Conservation (phyloP, 2,113 vertebrate species). For the Struthidea cinerea region DNA sequence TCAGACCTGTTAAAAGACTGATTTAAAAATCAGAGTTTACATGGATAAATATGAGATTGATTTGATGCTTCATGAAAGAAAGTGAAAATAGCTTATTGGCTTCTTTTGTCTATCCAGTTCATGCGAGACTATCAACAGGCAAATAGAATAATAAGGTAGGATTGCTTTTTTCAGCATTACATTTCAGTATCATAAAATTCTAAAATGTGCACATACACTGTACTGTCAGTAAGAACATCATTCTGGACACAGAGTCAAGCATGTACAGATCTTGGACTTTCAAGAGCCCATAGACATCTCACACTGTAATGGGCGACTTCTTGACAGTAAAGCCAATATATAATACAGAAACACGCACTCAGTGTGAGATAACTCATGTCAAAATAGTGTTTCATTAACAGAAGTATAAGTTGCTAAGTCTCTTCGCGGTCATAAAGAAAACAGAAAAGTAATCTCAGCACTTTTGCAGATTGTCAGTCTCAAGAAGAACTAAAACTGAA, state of each 20-base stretch:
- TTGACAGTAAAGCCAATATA: not conserved
- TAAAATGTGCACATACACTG: not conserved
- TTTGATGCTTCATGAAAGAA: not conserved
- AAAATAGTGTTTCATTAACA: not conserved
- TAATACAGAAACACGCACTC: not conserved
- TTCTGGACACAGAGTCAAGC: not conserved
- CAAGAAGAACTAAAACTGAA: not conserved
- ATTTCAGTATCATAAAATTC: not conserved
- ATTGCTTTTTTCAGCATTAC: not conserved
- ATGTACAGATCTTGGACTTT: not conserved
- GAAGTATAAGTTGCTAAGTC: not conserved
- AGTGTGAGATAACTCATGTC: not conserved
- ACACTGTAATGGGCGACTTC: not conserved
- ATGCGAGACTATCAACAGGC: not conserved
- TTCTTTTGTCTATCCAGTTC: not conserved
- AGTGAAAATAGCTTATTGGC: not conserved
- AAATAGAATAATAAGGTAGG: not conserved
- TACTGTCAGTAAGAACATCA: not conserved
- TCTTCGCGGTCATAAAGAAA: not conserved
- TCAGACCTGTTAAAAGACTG: not conserved
- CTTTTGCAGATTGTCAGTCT: not conserved
- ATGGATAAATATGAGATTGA: not conserved
- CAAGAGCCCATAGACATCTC: not conserved
- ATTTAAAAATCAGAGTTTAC: not conserved
- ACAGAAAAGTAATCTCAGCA: not conserved